These are phyloP conservation scores for Pseudobourletiella spinata DNA, from an alignment of 1,140 invertebrate genomes.

Conservation along the genomic window DNA sequence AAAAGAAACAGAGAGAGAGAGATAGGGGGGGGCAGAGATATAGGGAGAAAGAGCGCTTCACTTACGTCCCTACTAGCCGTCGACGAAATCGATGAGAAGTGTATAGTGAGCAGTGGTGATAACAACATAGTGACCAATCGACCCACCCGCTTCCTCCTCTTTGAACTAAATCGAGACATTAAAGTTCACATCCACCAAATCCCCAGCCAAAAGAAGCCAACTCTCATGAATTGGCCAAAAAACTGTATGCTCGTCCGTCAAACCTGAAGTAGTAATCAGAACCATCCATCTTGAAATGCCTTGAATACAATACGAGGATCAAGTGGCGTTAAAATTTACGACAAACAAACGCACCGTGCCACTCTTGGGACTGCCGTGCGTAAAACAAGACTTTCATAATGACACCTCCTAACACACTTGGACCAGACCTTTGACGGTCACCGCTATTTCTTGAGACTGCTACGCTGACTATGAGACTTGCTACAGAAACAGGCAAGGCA, in stretches of 20 bases:
- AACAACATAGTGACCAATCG: constrained; percentile 43
- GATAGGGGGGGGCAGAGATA: too few relatives aligned
- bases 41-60: not conserved
- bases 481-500: too few relatives aligned
- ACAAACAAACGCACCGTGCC: too few relatives aligned
- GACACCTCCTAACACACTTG: too few relatives aligned
- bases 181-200: constrained; percentile 52
- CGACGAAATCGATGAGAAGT: constrained; percentile 40
- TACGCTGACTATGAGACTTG: too few relatives aligned
- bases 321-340: too few relatives aligned
- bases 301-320: constrained; percentile 42
- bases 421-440: too few relatives aligned
- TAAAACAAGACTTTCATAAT: too few relatives aligned
- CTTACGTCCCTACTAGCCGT: constrained; percentile 23
- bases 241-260: constrained; percentile 57
- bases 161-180: constrained; percentile 37
- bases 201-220: constrained; percentile 59
- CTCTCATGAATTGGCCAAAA: constrained; percentile 50
- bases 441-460: too few relatives aligned
- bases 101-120: constrained; percentile 39
- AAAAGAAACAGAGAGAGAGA: too few relatives aligned
- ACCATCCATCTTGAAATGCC: constrained; percentile 58
- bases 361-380: too few relatives aligned
- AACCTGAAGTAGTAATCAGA: constrained; percentile 65
- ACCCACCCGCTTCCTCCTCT: constrained; percentile 42